Evolutionary conservation across 2,888 invertebrate genomes (phyloP), one percentile per base, ranked within the genome.

Genomic region (Lasioglossum malachurum): DNA sequence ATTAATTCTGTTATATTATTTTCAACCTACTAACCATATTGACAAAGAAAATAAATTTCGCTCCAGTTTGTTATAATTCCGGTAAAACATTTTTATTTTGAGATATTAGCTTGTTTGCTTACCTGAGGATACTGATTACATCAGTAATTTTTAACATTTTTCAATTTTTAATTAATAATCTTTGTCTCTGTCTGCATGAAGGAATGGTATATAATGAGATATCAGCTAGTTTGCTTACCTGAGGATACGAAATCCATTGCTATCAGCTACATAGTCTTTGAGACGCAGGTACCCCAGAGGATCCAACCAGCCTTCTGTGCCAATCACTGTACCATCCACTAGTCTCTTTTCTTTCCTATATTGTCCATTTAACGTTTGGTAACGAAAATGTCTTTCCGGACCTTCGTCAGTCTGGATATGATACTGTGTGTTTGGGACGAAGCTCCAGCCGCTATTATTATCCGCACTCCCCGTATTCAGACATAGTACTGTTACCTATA

Each of bases 381-480:
- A 98, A 89, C 98, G 97, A 96, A 98, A 98, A 96, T 97, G 98
- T 78, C 98, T 96, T 94, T 98, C 98, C 35, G 98, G 98, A n/a
- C 98, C 98, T 95, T 98, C 98, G 93, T 98, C 98, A 19, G 98
- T 98, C 96, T 98, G 98, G 92, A 98, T 98, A 96, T 98, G 98
- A 96, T 98, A 98, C 95, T 98, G 98, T 84, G 97, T 97, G 75
- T 97, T 96, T 23, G 96, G 96, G 85, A 93, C 92, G 80, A 97
- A 96, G 93, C 97, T 97, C 96, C 97, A 97, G 69, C 96, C 96
- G 91, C 96, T 95, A 87, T 91, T 93, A 85, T 95, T 93, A 84
- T 95, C 93, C 57, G 94, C 94, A 92, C 94, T 94, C 80, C 93
- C 94, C 81, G 94, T 92, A 84, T 93, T 93, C 88, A 94, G 88